Evolutionary conservation across 2,888 invertebrate species (phyloP).

Genomic region (Epirrita christyi): DNA sequence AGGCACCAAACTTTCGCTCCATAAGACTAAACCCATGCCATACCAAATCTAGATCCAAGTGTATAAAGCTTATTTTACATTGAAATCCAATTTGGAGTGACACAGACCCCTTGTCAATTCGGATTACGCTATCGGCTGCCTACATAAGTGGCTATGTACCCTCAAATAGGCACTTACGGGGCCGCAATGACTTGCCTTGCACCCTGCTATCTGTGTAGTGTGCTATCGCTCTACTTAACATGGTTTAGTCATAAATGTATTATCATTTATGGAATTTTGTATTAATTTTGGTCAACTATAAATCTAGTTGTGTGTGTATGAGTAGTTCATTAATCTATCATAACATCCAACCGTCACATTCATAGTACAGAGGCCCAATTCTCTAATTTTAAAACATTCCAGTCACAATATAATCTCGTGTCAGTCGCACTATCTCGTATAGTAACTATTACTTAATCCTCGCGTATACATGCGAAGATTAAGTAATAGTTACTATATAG

Average conservation of each 20-base stretch:
- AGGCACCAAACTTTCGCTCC: neutral
- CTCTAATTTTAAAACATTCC: no score
- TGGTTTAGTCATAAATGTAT: conserved; percentile 14
- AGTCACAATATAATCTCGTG: no score
- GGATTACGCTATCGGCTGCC: conserved; percentile 76
- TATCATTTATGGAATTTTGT: no score
- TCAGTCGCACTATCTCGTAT: no score
- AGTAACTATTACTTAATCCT: no score
- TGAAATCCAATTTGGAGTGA: conserved; percentile 1
- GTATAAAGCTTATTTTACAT: conserved; percentile 1
- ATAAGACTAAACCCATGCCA: neutral
- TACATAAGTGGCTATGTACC: conserved; percentile 71
- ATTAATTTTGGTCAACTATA: no score
- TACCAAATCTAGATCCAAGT: neutral
- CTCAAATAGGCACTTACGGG: conserved; percentile 77
- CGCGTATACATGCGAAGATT: no score
- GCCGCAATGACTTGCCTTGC: conserved; percentile 59
- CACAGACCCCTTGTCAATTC: conserved; percentile 55
- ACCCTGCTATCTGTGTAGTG: conserved; percentile 51
- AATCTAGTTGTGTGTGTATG: no score
- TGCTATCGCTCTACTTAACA: conserved; percentile 13
- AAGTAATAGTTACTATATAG: no score
- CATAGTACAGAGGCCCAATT: no score
- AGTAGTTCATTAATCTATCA: no score
- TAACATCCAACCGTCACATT: no score